phyloP scores from a whole-genome alignment of 2,113 vertebrate species.

The Andinoacara biseriatus region DNA sequence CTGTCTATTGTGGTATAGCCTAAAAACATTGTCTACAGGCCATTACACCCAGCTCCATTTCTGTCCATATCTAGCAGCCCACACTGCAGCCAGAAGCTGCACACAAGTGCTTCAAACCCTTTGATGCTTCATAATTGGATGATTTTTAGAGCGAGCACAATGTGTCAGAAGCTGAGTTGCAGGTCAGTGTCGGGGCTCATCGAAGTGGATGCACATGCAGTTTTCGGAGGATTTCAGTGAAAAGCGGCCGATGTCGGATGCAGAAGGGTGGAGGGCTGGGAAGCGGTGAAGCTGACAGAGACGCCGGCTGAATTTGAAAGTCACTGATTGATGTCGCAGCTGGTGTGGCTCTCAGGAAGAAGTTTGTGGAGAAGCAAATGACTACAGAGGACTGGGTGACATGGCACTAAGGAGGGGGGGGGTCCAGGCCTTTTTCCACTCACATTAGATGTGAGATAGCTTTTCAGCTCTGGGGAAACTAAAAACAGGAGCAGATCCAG shows the following conservation, averaged over 20 bases:
- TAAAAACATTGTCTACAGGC: neutral
- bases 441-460: neutral
- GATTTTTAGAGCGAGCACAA: neutral
- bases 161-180: neutral
- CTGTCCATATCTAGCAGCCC: neutral
- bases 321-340: neutral
- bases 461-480: neutral
- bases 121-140: slow-evolving; percentile 6
- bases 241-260: neutral
- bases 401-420: neutral
- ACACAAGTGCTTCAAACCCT: neutral
- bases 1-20: neutral
- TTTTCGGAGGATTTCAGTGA: neutral
- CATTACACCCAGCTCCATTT: neutral
- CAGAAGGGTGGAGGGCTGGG: neutral
- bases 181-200: neutral
- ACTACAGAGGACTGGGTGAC: neutral
- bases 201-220: neutral
- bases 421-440: neutral
- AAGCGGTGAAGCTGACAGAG: neutral
- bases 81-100: neutral
- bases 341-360: neutral
- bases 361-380: neutral
- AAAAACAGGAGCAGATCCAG: neutral
- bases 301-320: neutral